phyloP scores from a whole-genome alignment of 2,797 vertebrate species.

The Bucorvus abyssinicus region DNA sequence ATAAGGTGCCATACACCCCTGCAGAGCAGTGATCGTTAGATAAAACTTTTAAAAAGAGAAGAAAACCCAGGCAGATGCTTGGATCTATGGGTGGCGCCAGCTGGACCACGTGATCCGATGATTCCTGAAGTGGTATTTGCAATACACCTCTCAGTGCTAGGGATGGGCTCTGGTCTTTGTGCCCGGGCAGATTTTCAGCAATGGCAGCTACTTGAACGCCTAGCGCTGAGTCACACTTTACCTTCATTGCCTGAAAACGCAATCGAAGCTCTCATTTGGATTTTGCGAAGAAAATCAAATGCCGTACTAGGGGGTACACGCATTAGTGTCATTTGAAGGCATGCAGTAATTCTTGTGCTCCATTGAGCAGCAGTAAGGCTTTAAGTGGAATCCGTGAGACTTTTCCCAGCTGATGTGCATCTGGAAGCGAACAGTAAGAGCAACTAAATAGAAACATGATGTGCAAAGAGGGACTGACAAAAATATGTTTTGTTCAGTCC shows the following conservation, averaged over 20 bases:
- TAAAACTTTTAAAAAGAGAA: background rate
- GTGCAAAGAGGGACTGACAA: background rate
- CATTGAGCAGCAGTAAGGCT: background rate
- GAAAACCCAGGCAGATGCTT: background rate
- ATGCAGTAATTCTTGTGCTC: background rate
- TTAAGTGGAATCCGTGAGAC: background rate
- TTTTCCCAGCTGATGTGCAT: background rate
- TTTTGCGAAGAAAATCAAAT: background rate
- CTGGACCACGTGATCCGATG: background rate
- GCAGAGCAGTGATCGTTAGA: fast-evolving
- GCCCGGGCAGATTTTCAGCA: background rate
- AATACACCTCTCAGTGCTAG: background rate
- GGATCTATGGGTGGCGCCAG: background rate
- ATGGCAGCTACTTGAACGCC: background rate
- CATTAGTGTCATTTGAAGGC: background rate
- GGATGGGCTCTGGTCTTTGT: background rate
- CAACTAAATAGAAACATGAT: background rate
- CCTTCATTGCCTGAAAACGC: background rate
- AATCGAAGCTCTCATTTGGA: background rate
- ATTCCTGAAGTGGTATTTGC: background rate
- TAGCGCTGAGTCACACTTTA: background rate
- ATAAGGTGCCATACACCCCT: background rate
- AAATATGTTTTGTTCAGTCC: background rate
- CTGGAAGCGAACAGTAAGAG: background rate
- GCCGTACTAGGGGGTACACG: background rate